Evolutionary conservation across 2,113 vertebrate genomes (phyloP).

Genomic region (Baryphthengus martii): DNA sequence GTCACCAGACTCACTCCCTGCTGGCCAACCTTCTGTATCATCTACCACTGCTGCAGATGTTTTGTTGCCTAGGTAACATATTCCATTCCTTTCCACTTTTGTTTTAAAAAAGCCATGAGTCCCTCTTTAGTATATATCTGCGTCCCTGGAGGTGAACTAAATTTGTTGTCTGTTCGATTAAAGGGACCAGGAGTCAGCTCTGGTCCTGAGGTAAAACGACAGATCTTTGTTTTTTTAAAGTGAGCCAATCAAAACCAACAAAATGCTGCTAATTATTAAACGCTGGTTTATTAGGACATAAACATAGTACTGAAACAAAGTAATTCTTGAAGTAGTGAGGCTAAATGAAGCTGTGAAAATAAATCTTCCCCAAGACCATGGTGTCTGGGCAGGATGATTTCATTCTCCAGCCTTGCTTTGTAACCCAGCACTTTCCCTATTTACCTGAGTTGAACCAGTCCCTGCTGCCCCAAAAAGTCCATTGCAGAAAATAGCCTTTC

Average conservation of each 20-base stretch:
- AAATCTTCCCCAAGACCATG: not conserved
- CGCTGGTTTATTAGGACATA: not conserved
- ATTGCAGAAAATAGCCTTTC: not conserved
- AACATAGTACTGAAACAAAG: not conserved
- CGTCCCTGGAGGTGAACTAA: not conserved
- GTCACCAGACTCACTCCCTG: not conserved
- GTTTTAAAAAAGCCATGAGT: not conserved
- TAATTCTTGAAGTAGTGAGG: not conserved
- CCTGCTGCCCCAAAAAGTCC: not conserved
- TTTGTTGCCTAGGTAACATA: conserved; percentile 41
- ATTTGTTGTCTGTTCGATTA: not conserved
- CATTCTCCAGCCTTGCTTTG: not conserved
- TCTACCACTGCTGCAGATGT: not conserved
- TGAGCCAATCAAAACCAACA: not conserved
- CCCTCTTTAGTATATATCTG: not conserved
- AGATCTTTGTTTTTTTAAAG: not conserved
- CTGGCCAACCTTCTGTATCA: not conserved
- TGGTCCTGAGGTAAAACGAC: not conserved
- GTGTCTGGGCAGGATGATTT: not conserved
- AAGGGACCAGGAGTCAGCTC: not conserved
- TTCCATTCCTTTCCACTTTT: conserved; percentile 9
- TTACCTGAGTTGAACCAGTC: not conserved
- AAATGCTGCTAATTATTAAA: not conserved
- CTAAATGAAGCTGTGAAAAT: not conserved
- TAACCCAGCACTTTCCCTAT: not conserved